phyloP scores from a whole-genome alignment of 2,113 vertebrate species.

The Neodontobutis hainanensis region DNA sequence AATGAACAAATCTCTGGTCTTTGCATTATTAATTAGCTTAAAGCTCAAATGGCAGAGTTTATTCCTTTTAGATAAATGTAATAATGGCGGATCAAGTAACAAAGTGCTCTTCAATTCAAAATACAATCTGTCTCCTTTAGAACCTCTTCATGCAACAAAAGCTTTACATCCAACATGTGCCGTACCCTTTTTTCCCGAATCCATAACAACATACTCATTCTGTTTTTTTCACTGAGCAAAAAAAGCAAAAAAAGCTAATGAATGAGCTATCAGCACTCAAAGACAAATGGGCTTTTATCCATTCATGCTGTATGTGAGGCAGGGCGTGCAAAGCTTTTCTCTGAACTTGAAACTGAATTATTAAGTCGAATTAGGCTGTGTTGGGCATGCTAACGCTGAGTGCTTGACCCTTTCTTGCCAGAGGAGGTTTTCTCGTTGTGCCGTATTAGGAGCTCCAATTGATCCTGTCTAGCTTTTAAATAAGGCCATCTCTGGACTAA shows the following conservation, averaged over 20 bases:
- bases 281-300: slow-evolving; percentile 52
- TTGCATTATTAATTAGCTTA: background rate
- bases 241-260: background rate
- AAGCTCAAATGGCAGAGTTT: background rate
- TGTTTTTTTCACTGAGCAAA: slow-evolving; percentile 5
- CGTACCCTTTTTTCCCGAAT: slow-evolving; percentile 1
- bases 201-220: slow-evolving; percentile 33
- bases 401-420: slow-evolving; percentile 59
- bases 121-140: slow-evolving; percentile 4
- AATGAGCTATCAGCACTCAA: slow-evolving; percentile 47
- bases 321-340: slow-evolving; percentile 28
- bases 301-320: slow-evolving; percentile 17
- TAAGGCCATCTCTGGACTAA: slow-evolving; percentile 55
- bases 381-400: slow-evolving; percentile 35
- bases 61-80: background rate
- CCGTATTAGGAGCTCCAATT: slow-evolving; percentile 55
- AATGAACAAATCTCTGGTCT: no score
- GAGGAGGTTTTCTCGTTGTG: slow-evolving; percentile 49
- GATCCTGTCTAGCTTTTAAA: slow-evolving; percentile 62
- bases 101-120: slow-evolving; percentile 8
- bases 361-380: slow-evolving; percentile 66
- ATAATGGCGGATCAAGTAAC: slow-evolving; percentile 11
- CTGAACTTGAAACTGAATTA: slow-evolving; percentile 45
- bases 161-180: background rate
- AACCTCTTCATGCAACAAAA: background rate